Evolutionary conservation across 1,140 invertebrate genomes (phyloP).

Genomic region (Callitettix versicolor): DNA sequence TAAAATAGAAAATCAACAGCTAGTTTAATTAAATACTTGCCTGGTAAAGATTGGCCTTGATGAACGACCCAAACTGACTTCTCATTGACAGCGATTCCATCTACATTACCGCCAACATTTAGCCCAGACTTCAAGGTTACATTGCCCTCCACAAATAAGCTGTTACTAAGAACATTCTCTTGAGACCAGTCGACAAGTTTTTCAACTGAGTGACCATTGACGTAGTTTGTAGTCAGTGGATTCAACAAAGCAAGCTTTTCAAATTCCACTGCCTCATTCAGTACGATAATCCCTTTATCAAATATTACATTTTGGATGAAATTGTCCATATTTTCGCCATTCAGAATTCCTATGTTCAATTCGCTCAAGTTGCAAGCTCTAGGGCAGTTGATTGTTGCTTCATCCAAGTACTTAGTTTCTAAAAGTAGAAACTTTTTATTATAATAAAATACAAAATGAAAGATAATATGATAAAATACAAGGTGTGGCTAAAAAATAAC

Average conservation of each 20-base stretch:
- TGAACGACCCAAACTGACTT: too few relatives aligned
- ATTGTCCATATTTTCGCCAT: conserved; percentile 3
- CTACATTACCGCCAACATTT: not conserved
- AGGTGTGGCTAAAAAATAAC: too few relatives aligned
- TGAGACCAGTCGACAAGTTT: not conserved
- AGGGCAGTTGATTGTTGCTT: not conserved
- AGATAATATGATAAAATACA: too few relatives aligned
- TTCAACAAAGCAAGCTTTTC: conserved; percentile 1
- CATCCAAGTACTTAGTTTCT: not conserved
- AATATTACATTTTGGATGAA: not conserved
- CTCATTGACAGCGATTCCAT: not conserved
- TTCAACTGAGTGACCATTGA: not conserved
- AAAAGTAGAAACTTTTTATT: too few relatives aligned
- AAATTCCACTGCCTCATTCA: not conserved
- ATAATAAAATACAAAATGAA: too few relatives aligned
- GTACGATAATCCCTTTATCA: not conserved
- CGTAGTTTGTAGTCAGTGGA: not conserved
- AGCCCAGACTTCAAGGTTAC: not conserved
- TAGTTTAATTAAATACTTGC: too few relatives aligned
- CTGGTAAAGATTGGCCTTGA: too few relatives aligned
- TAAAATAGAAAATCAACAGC: too few relatives aligned
- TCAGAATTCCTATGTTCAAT: not conserved
- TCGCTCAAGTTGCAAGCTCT: not conserved
- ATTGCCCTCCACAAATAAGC: not conserved
- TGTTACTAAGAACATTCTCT: not conserved